Percentiles rank a stretch among this genome's conserved stretches.
phyloP scores from a whole-genome alignment of 1,140 invertebrate genomes.

The Tetraneura akinire region DNA sequence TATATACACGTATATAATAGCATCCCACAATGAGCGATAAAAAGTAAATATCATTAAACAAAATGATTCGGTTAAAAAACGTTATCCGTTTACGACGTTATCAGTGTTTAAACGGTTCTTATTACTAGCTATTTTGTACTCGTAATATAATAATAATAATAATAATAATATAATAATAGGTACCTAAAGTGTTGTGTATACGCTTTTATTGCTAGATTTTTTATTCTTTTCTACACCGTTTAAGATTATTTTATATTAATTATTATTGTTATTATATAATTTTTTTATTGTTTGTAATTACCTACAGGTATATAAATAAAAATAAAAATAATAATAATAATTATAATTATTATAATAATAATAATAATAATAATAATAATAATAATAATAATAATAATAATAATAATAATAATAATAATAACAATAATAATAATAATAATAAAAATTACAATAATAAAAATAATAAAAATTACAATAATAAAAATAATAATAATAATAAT shows the following conservation, averaged over 20 bases:
- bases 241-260: conserved; percentile 11
- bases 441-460: too few relatives aligned
- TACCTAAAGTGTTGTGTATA: neutral
- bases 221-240: conserved; percentile 8
- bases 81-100: conserved; percentile 20
- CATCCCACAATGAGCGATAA: conserved; percentile 17
- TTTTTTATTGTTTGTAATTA: conserved; percentile 36
- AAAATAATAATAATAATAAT: too few relatives aligned
- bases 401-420: too few relatives aligned
- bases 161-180: too few relatives aligned
- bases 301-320: too few relatives aligned
- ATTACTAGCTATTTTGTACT: conserved; percentile 1
- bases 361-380: too few relatives aligned
- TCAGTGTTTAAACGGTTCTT: conserved; percentile 26
- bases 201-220: conserved; percentile 21
- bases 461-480: too few relatives aligned
- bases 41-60: neutral
- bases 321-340: too few relatives aligned
- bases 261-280: neutral
- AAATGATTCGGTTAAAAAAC: conserved; percentile 5
- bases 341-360: too few relatives aligned
- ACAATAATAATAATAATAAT: too few relatives aligned
- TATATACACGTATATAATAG: neutral
- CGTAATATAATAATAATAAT: too few relatives aligned
- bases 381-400: too few relatives aligned